Conservation (phyloP, 2,113 vertebrate species). For the Chionomys nivalis region DNA sequence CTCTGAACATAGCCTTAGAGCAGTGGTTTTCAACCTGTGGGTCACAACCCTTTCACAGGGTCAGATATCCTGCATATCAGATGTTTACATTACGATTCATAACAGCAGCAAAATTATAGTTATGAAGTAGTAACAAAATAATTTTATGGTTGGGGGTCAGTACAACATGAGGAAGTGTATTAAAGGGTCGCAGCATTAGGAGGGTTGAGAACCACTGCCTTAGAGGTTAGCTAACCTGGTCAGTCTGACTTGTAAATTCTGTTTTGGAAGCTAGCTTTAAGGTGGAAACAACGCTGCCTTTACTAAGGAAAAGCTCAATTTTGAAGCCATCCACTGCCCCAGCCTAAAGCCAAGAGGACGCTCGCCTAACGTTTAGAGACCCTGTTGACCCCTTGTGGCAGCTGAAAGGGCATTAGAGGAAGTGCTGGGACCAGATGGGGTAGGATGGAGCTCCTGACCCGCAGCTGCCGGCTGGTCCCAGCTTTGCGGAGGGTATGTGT, state of each 20-base stretch:
- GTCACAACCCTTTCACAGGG: background rate
- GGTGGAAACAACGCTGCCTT: too few relatives aligned
- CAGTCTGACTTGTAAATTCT: background rate
- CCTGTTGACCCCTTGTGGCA: background rate
- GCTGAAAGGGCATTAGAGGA: background rate
- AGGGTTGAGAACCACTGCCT: background rate
- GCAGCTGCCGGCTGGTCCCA: background rate
- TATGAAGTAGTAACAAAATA: background rate
- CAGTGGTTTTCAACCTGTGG: background rate
- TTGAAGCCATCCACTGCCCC: background rate
- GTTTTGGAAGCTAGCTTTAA: background rate
- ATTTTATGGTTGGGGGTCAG: background rate
- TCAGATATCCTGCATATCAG: background rate
- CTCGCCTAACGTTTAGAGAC: too few relatives aligned
- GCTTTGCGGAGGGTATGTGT: background rate
- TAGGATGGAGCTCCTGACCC: background rate
- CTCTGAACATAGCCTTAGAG: background rate
- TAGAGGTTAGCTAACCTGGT: background rate
- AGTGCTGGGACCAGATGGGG: background rate
- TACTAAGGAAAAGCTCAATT: background rate
- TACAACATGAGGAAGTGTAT: background rate
- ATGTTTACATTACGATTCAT: background rate
- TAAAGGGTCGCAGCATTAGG: background rate
- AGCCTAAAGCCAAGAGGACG: background rate
- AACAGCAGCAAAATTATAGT: background rate